Conservation (phyloP, 2,797 vertebrate genomes). For the Arctocebus calabarensis region DNA sequence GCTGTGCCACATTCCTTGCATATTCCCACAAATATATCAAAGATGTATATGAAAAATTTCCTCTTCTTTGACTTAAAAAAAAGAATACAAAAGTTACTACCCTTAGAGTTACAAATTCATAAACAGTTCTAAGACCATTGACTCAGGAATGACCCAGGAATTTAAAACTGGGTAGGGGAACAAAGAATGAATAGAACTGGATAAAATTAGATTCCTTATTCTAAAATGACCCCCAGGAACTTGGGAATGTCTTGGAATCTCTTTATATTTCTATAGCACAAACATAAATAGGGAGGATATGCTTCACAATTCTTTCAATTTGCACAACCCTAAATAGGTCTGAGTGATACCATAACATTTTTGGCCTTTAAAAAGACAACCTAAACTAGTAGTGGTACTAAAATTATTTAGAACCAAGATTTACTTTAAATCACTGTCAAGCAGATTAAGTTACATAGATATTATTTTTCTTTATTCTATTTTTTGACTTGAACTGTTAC, state of each 20-base stretch:
- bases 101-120: not conserved
- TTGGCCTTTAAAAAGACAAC: conserved; percentile 19
- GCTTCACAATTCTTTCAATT: not conserved
- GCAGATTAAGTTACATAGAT: not conserved
- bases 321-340: not conserved
- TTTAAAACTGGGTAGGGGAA: not conserved
- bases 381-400: not conserved
- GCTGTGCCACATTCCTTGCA: not conserved
- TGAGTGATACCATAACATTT: not conserved
- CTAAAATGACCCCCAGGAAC: not conserved
- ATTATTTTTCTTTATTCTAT: conserved; percentile 7
- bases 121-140: not conserved
- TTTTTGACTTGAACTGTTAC: conserved; percentile 15
- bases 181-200: not conserved
- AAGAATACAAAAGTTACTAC: not conserved
- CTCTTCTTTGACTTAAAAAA: not conserved
- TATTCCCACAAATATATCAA: not conserved
- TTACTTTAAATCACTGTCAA: conserved; percentile 20
- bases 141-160: not conserved
- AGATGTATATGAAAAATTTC: not conserved
- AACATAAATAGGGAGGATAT: not conserved
- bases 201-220: not conserved
- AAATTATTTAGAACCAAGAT: conserved; percentile 54
- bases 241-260: not conserved
- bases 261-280: not conserved